These are phyloP conservation scores for Listronotus oregonensis DNA, from an alignment of 1,140 invertebrate species.

Conservation along the genomic window DNA sequence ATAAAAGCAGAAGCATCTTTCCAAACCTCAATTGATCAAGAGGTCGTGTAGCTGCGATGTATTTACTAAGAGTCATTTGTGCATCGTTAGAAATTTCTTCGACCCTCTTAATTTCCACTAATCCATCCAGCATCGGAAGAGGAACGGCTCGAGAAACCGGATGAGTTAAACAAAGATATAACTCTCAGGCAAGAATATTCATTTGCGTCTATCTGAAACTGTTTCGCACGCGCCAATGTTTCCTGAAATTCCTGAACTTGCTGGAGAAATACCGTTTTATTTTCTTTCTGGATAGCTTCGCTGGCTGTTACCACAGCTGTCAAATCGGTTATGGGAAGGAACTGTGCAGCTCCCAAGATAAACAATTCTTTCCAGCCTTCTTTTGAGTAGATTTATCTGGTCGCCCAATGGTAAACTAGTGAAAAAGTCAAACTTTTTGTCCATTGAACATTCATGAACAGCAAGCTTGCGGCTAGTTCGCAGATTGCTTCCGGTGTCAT, in stretches of 20 bases:
- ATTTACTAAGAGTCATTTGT: constrained; percentile 77
- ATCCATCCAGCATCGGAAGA: constrained; percentile 44
- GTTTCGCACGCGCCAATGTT: constrained; percentile 74
- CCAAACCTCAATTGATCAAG: constrained; percentile 78
- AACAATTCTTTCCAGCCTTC: constrained; percentile 93
- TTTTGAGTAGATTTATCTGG: constrained; percentile 81
- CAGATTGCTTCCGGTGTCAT: constrained; percentile 57
- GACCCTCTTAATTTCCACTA: constrained; percentile 73
- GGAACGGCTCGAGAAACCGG: constrained; percentile 16
- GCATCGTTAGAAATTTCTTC: constrained; percentile 82
- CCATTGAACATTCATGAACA: constrained; percentile 93
- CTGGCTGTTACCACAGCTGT: constrained; percentile 62
- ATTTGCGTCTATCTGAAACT: constrained; percentile 78
- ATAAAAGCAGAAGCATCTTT: constrained; percentile 79
- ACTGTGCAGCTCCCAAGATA: constrained; percentile 86
- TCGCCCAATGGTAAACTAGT: constrained; percentile 75
- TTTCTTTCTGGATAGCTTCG: constrained; percentile 50
- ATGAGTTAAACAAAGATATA: constrained; percentile 84
- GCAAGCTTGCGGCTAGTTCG: constrained; percentile 84
- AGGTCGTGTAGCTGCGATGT: constrained; percentile 71
- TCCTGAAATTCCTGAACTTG: constrained; percentile 81
- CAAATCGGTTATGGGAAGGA: constrained; percentile 78
- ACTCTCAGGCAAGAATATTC: constrained; percentile 88
- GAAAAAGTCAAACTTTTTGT: constrained; percentile 78
- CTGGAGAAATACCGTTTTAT: constrained; percentile 58